Conservation (phyloP, 2,888 invertebrate genomes). For the Cheilosia urbana region DNA sequence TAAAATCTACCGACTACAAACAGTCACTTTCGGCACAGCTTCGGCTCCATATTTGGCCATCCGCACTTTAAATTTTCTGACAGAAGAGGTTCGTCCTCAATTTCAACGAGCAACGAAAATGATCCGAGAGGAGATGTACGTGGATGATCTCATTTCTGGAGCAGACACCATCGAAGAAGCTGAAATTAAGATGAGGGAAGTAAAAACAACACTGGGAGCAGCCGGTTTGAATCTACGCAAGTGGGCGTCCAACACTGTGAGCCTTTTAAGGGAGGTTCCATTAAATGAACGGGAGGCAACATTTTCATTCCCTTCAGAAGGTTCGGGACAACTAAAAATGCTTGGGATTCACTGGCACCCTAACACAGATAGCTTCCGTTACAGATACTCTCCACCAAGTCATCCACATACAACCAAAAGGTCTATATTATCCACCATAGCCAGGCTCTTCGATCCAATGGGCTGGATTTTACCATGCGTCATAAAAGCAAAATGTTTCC, state of each 20-base stretch:
- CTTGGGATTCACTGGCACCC: constrained; percentile 30
- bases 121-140: constrained; percentile 13
- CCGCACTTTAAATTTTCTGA: constrained; percentile 4
- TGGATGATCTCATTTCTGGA: constrained; percentile 16
- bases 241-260: constrained; percentile 11
- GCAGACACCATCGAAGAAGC: background rate
- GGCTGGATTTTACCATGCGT: constrained; percentile 16
- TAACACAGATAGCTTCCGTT: background rate
- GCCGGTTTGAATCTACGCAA: constrained; percentile 16
- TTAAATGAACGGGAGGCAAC: constrained; percentile 13
- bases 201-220: background rate
- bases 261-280: background rate
- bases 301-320: constrained; percentile 10
- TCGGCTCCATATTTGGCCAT: constrained; percentile 27
- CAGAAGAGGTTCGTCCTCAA: background rate
- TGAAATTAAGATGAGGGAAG: background rate
- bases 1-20: constrained; percentile 6
- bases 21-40: constrained; percentile 3
- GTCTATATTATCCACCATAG: constrained; percentile 1
- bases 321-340: constrained; percentile 5
- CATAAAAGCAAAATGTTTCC: constrained; percentile 6
- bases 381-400: background rate
- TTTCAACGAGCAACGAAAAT: background rate
- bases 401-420: constrained; percentile 6
- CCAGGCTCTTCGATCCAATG: constrained; percentile 10